These are phyloP conservation scores for Scaptodrosophila lebanonensis DNA, from an alignment of 1,140 invertebrate genomes.

Conservation along the genomic window DNA sequence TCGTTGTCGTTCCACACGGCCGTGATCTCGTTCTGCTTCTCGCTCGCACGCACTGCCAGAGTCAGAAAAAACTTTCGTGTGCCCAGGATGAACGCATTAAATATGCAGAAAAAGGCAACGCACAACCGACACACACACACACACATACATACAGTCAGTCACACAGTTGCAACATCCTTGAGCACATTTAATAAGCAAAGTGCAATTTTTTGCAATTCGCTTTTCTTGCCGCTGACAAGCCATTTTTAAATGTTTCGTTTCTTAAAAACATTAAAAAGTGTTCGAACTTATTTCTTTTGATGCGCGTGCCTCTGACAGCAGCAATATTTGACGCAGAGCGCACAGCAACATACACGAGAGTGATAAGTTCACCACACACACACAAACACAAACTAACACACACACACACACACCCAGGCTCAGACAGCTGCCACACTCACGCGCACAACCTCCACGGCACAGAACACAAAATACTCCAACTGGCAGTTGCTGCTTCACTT, in stretches of 20 bases:
- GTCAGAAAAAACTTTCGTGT: constrained; percentile 31
- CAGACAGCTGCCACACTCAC: background rate
- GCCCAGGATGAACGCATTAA: constrained; percentile 32
- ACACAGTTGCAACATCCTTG: background rate
- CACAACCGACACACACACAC: constrained; percentile 2
- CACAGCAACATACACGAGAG: constrained; percentile 15
- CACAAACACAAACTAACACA: constrained; percentile 1
- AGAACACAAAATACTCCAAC: too few species aligned
- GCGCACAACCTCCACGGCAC: constrained; percentile 11
- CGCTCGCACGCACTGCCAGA: constrained; percentile 12
- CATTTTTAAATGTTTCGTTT: too few species aligned
- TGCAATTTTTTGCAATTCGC: too few species aligned
- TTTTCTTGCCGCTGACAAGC: too few species aligned
- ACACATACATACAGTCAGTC: background rate
- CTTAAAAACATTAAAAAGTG: too few species aligned
- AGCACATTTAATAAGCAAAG: background rate
- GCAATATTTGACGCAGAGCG: too few species aligned
- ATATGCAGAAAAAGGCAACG: background rate
- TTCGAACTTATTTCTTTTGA: too few species aligned
- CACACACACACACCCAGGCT: background rate
- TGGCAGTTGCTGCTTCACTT: too few species aligned
- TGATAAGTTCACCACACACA: constrained; percentile 38
- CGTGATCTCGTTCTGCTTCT: constrained; percentile 42
- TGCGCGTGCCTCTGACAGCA: too few species aligned
- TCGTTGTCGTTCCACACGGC: constrained; percentile 33